Evolutionary conservation across 2,888 invertebrate genomes (phyloP).

Genomic region (Eilema caniola): DNA sequence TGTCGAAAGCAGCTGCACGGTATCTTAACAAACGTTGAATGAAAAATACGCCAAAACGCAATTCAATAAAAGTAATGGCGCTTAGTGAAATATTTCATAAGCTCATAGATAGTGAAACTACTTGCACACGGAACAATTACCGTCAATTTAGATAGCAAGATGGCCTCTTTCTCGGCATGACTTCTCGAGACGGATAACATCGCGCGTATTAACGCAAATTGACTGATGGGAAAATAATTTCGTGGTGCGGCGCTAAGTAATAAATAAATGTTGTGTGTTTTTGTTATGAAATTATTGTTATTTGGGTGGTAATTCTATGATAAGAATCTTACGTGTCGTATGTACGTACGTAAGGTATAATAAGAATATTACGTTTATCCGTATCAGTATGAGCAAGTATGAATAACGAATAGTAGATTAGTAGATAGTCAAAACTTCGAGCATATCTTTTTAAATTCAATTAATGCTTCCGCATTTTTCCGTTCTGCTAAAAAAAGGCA

Average conservation of each 20-base stretch:
- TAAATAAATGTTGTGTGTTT: conserved; percentile 17
- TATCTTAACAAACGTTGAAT: neutral
- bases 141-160: conserved; percentile 47
- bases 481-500: too few species aligned
- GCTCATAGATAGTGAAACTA: conserved; percentile 7
- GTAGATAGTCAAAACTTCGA: too few species aligned
- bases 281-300: conserved; percentile 9
- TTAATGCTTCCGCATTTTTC: too few species aligned
- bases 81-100: conserved; percentile 14
- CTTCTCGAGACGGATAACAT: conserved; percentile 49
- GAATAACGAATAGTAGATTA: neutral
- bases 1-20: neutral
- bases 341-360: too few species aligned
- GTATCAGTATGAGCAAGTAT: too few species aligned
- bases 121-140: conserved; percentile 39
- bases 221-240: conserved; percentile 32
- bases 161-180: conserved; percentile 42
- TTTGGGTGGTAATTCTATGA: neutral
- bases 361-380: too few species aligned
- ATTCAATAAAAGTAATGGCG: conserved; percentile 11
- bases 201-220: conserved; percentile 36
- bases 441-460: too few species aligned
- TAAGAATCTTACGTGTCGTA: neutral
- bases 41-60: conserved; percentile 2
- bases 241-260: conserved; percentile 1